Evolutionary conservation across 2,113 vertebrate genomes (phyloP), one percentile per base, ranked within the genome.

Genomic region (Notiomystis cincta): DNA sequence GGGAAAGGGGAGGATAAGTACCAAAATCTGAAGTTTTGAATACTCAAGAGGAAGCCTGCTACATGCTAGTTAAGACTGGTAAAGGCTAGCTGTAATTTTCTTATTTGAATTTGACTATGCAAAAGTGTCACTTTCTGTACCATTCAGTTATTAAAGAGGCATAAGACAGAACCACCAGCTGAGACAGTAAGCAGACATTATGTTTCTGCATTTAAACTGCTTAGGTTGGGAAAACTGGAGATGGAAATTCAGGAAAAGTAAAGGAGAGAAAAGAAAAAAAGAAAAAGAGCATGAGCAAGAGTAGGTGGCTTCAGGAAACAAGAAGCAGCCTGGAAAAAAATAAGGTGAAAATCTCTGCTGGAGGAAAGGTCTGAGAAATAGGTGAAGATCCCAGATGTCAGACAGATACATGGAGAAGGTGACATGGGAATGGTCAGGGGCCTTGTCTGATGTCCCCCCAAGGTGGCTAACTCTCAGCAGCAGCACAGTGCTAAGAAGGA

Each of bases 191-290:
- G 19, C 5, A 76, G 37, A 47, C 27, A 15, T 9, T 40, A 2
- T 38, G 7, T 33, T 84, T 85, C 38, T 78, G 30, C 5, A 50
- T 11, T 21, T n/a, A 44, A 61, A 53, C 8, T 44, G 17, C 27
- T 62, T 58, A 81, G 13, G 23, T 1, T 28, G 9, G 21, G 9
- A 91, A 81, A 62, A 40, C 3, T n/a, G 25, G 19, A 51, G 12
- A 37, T 6, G 31, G 27, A 56, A 82, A 1, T 11, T 61, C 65
- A 45, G 50, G 40, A 42, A 65, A 92, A 73, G 33, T 17, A 82
- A 50, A 47, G 14, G 14, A 57, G 5, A 4, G 0, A 13, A 4
- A 14, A 10, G 10, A 31, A 6, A 6, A 5, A 30, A 44, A 24
- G 19, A 23, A 6, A n/a, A n/a, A n/a, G n/a, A n/a, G n/a, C n/a